Evolutionary conservation across 2,888 invertebrate genomes (phyloP), one percentile per base, ranked within the genome.

Genomic region (Ferdinandea cuprea): DNA sequence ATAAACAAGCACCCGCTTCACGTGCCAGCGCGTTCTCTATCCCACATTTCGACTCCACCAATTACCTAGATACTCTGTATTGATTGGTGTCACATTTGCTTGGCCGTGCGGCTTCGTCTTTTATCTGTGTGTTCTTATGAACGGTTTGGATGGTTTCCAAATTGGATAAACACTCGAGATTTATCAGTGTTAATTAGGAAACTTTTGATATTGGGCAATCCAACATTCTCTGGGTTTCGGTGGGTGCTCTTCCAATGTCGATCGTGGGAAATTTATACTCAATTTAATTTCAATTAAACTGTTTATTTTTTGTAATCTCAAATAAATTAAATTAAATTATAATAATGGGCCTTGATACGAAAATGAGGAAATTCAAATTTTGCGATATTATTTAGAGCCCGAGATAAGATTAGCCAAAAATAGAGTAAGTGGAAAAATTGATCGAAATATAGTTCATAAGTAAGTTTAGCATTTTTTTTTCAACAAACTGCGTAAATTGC

Each of bases 21-120:
- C 25, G 56, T 40, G 25, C 56, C 8, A n/a, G 5, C n/a, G 19
- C 13, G 35, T 2, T 21, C 2, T n/a, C 17, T 21, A 25, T 32
- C 54, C 35, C n/a, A 54, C 37, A 30, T 13, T 6, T 37, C 15
- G 21, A 25, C 9, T 19, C 2, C 15, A 8, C 30, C 15, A 32
- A 32, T 32, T 52, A 56, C 9, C 40, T 35, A 65, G 25, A 7
- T 40, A 13, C 13, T 9, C 19, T 4, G 30, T 13, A 15, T 35
- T 19, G 54, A 56, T 54, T 13, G 32, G 44, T 68, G 68, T 68
- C 68, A 68, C 54, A 54, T 42, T 59, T 42, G 25, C 25, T 5
- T 25, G 5, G 25, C 25, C 2, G 25, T 5, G 30, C 52, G 65
- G 50, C 25, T 30, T 28, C 17, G 11, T 3, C 30, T 52, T 66